Evolutionary conservation across 2,888 invertebrate species (phyloP), one percentile per base, ranked within the genome.

Genomic region (Brenthis ino): DNA sequence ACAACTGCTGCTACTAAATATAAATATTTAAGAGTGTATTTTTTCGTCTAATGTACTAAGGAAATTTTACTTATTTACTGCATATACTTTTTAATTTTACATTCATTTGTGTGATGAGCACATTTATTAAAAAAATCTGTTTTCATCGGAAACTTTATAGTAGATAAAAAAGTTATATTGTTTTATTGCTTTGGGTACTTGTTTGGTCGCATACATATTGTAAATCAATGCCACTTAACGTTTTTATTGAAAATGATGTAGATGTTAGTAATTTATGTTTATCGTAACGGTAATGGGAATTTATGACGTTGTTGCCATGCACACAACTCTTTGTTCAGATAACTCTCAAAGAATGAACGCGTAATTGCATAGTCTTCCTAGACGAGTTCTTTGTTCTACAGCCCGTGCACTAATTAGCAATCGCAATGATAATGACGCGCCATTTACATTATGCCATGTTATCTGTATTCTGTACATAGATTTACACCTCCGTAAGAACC

Each of bases 381-480:
- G 43, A 57, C 20, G 20, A 51, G 57, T 65, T 68, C 70, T 71
- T 71, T 71, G 70, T 71, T 65, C 53, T 37, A 37, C 58, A 33
- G 57, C 11, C 50, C 37, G 61, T 51, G 65, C 16, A 57, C 28
- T 43, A 65, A 68, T 65, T 68, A 69, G 37, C 37, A 54, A 63
- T 68, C 37, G 53, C 50, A 53, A 67, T 65, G 37, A 70, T 68
- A 65, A 68, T 61, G 50, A 56, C 51, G 43, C 53, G 20, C 20
- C 60, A 47, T 63, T 61, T 65, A 53, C 16, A 63, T 37, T 24
- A 61, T 61, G 43, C 51, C 43, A 50, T 24, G 16, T 61, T 51
- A 43, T n/a, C 5, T n/a, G n/a, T 53, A 14, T 53, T 43, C 37
- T 43, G 37, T 43, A 11, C 37, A 0, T 43, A 43, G 37, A 43